Evolutionary conservation across 1,140 invertebrate genomes (phyloP).

Genomic region (Carcinoscorpius rotundicauda): DNA sequence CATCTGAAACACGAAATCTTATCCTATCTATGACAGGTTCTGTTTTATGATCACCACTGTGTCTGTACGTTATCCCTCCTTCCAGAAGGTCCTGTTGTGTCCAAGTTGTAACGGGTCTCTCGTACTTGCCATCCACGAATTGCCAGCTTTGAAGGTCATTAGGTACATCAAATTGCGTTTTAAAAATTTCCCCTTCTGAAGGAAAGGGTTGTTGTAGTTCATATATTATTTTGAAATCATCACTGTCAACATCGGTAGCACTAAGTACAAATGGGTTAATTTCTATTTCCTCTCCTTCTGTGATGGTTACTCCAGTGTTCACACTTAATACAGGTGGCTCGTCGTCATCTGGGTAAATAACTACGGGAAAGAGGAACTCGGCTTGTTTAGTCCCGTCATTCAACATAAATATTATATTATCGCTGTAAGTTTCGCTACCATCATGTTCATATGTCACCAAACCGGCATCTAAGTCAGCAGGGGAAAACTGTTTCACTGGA

Average conservation of each 20-base stretch:
- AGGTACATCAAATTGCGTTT: constrained; percentile 29
- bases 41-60: constrained; percentile 29
- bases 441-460: constrained; percentile 35
- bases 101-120: constrained; percentile 29
- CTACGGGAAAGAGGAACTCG: constrained; percentile 36
- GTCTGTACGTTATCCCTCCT: constrained; percentile 33
- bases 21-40: constrained; percentile 28
- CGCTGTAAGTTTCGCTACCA: constrained; percentile 33
- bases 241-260: constrained; percentile 37
- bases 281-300: constrained; percentile 28
- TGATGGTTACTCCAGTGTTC: constrained; percentile 34
- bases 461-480: constrained; percentile 31
- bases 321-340: constrained; percentile 32
- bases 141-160: constrained; percentile 30
- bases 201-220: constrained; percentile 28
- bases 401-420: constrained; percentile 36
- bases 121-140: constrained; percentile 29
- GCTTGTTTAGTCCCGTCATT: constrained; percentile 33
- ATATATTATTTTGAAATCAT: constrained; percentile 31
- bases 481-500: constrained; percentile 31
- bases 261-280: constrained; percentile 32
- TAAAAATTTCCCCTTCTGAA: constrained; percentile 29
- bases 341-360: constrained; percentile 36
- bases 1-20: constrained; percentile 30
- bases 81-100: constrained; percentile 34